These are phyloP conservation scores for Puffinus mauretanicus DNA, from an alignment of 2,113 vertebrate genomes.

Conservation along the genomic window DNA sequence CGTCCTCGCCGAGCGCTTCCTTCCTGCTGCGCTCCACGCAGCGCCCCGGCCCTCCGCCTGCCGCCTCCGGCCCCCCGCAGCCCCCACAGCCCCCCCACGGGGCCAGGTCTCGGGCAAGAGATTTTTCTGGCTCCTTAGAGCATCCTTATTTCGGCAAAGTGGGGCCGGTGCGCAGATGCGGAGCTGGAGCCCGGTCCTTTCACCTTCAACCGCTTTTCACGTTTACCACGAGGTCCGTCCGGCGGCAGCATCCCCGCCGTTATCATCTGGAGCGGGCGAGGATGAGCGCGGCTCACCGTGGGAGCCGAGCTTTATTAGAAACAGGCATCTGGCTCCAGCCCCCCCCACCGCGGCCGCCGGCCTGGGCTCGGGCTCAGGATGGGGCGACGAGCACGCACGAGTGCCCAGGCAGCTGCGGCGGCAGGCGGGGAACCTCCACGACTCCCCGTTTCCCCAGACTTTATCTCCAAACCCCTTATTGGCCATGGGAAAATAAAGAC, in stretches of 20 bases:
- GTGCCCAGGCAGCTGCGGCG: background rate
- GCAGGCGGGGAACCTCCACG: background rate
- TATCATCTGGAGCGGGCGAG: background rate
- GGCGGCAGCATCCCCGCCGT: background rate
- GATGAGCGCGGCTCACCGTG: background rate
- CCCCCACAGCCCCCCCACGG: fast-evolving
- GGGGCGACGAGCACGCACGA: background rate
- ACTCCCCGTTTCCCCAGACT: background rate
- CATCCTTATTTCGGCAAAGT: background rate
- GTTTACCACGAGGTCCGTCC: background rate
- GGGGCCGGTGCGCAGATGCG: fast-evolving
- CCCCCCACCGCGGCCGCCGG: background rate
- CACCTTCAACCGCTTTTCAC: background rate
- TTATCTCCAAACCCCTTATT: background rate
- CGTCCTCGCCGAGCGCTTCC: slow-evolving; percentile 17
- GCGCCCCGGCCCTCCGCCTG: background rate
- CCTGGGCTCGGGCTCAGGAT: background rate
- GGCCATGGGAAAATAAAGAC: background rate
- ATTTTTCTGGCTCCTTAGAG: background rate
- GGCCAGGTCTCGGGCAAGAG: background rate
- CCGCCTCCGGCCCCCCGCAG: background rate
- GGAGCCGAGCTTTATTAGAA: background rate
- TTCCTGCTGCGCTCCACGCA: slow-evolving; percentile 25
- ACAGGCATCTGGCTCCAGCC: background rate
- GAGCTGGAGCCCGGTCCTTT: background rate